Evolutionary conservation across 2,888 invertebrate genomes (phyloP), one percentile per base, ranked within the genome.

Genomic region (Merodon equestris): DNA sequence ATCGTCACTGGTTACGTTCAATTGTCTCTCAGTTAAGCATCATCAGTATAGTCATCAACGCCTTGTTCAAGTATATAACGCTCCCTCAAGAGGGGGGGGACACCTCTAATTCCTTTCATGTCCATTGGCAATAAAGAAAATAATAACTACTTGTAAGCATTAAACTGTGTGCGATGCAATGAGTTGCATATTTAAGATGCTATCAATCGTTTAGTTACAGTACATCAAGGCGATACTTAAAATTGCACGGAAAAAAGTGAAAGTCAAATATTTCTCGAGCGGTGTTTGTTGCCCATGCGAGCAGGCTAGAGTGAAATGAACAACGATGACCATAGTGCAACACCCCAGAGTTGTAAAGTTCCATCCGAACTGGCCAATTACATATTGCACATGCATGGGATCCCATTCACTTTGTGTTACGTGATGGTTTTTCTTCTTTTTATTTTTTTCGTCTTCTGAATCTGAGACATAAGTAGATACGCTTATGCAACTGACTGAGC

Each of bases 231-330:
- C 45, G 60, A 64, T 40, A 66, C 66, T 66, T 34, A 19, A 38
- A 51, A 53, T 53, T 60, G 60, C 68, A 40, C 60, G 45, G 7
- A 13, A 10, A 40, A 70, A 70, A 70, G 70, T 70, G 70, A 70
- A 70, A 70, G 70, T 61, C 14, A 27, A 27, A 27, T 27, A 27
- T 27, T 27, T 27, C 7, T 7, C 27, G 27, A 27, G 27, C 27
- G 27, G 27, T 27, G 27, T 27, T 7, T 7, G 27, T 7, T 7
- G 36, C 38, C 12, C 1, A n/a, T 10, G 9, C n/a, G 2, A 7
- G 14, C 14, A n/a, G 19, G 13, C 38, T 45, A 53, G 17, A 14
- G 47, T 54, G 9, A 34, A 57, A 18, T 50, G 50, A 44, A 45
- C 44, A 17, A 9, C 53, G 53, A 47, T 70, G 70, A 61, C 47